Evolutionary conservation across 2,888 invertebrate genomes (phyloP).

Genomic region (Chorisops tibialis): DNA sequence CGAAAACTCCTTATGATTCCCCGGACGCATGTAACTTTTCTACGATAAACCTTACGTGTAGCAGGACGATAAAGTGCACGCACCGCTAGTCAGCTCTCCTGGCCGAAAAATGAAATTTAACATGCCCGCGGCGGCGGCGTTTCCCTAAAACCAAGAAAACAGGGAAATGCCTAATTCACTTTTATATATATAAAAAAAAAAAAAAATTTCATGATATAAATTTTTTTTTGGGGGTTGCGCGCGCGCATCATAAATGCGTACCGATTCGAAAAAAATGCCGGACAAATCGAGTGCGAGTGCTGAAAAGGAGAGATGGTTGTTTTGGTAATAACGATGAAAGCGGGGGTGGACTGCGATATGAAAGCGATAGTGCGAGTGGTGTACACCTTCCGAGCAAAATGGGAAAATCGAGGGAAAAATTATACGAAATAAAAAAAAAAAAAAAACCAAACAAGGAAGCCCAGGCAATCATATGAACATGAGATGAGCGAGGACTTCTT

Average conservation of each 20-base stretch:
- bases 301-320: conserved; percentile 19
- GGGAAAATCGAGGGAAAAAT: conserved; percentile 1
- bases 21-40: too few species aligned
- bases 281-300: conserved; percentile 5
- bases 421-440: conserved; percentile 18
- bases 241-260: conserved; percentile 1
- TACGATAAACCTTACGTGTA: too few species aligned
- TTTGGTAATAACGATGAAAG: conserved; percentile 21
- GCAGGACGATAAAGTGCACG: too few species aligned
- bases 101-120: background rate
- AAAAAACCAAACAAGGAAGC: conserved; percentile 3
- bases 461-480: conserved; percentile 6
- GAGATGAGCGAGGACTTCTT: background rate
- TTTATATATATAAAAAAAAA: conserved; percentile 5
- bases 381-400: conserved; percentile 16
- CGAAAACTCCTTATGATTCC: too few species aligned
- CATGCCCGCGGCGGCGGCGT: conserved; percentile 2
- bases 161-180: conserved; percentile 5
- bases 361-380: conserved; percentile 16
- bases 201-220: conserved; percentile 14
- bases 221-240: conserved; percentile 18
- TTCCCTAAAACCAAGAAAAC: conserved; percentile 4
- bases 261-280: background rate
- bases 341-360: conserved; percentile 8
- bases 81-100: too few species aligned